A percentile compares a stretch with the other conserved stretches of the same genome.
phyloP scores from a whole-genome alignment of 2,113 vertebrate species.

The Urocolius indicus region DNA sequence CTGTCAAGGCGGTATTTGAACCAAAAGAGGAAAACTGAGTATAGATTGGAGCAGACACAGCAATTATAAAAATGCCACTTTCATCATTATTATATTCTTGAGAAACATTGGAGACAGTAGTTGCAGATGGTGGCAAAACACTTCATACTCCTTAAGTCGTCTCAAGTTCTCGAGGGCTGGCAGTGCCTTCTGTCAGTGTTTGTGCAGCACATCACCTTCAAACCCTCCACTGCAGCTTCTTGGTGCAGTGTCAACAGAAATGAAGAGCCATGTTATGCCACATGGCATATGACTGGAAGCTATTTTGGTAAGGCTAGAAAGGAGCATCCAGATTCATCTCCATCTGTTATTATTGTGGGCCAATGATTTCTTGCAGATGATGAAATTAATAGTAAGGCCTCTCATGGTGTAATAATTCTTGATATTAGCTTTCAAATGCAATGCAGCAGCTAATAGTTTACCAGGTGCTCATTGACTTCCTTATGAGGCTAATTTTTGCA shows the following conservation, averaged over 20 bases:
- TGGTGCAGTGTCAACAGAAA: neutral
- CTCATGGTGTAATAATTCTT: neutral
- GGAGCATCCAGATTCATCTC: neutral
- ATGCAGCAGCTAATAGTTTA: neutral
- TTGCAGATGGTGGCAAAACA: neutral
- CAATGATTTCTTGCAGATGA: neutral
- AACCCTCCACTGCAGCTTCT: neutral
- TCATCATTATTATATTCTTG: neutral
- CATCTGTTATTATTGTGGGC: neutral
- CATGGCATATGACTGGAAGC: rapidly evolving
- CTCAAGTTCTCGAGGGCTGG: neutral
- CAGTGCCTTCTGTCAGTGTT: neutral
- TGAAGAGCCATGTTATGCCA: neutral
- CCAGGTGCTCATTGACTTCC: neutral
- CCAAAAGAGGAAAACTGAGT: neutral
- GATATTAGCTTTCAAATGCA: neutral
- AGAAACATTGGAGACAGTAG: neutral
- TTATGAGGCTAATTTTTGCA: neutral
- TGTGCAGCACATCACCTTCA: neutral
- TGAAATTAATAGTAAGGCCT: neutral
- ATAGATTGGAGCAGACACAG: neutral
- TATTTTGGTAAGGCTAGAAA: neutral
- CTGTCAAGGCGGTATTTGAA: neutral
- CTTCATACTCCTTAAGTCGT: neutral
- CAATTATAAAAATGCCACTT: neutral